Evolutionary conservation across 2,797 vertebrate species (phyloP).

Genomic region (Helostoma temminkii): DNA sequence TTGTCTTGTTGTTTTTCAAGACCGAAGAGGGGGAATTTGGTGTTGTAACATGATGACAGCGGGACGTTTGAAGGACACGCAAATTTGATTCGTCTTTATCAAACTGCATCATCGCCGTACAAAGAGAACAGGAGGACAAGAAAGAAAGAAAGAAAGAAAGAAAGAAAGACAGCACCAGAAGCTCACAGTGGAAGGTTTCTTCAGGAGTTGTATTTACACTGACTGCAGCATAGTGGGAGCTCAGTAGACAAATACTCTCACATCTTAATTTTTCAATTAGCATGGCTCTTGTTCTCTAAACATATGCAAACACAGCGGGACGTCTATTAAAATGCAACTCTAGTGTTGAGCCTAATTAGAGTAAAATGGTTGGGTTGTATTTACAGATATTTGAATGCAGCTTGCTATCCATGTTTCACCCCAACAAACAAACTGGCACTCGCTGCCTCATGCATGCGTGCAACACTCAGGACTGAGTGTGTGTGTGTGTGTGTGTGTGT

Average conservation of each 20-base stretch:
- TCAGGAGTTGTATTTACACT: conserved; percentile 66
- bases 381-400: conserved; percentile 79
- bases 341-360: conserved; percentile 86
- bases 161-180: conserved; percentile 23
- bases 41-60: conserved; percentile 3
- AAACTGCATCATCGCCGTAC: conserved; percentile 4
- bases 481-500: not conserved
- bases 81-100: conserved; percentile 3
- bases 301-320: conserved; percentile 87
- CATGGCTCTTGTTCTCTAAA: conserved; percentile 85
- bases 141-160: conserved; percentile 1
- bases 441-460: conserved; percentile 60
- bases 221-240: conserved; percentile 72
- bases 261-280: conserved; percentile 89
- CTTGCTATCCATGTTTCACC: conserved; percentile 66
- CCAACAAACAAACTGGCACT: conserved; percentile 72
- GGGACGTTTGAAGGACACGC: no score
- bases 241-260: conserved; percentile 81
- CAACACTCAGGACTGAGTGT: conserved; percentile 30
- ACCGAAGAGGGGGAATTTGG: conserved; percentile 1
- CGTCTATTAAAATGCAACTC: conserved; percentile 86
- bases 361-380: conserved; percentile 84
- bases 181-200: conserved; percentile 42
- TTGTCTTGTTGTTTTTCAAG: no score
- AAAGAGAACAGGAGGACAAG: conserved; percentile 3